Percentiles rank a stretch among this genome's conserved stretches.
Evolutionary conservation across 2,797 vertebrate genomes (phyloP).

Genomic region (Brachymystax lenok): DNA sequence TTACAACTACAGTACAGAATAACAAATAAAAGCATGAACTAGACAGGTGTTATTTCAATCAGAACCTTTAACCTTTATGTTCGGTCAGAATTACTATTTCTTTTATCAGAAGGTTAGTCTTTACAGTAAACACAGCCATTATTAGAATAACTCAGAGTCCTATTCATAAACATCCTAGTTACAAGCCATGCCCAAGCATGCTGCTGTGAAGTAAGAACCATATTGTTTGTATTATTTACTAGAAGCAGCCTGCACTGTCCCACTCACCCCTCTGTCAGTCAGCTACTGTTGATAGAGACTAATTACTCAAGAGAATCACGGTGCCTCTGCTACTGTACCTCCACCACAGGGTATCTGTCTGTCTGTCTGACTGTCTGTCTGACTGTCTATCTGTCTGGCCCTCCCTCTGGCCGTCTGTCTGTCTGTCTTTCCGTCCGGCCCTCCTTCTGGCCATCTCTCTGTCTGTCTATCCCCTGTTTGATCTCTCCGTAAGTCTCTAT

Average conservation of each 20-base stretch:
- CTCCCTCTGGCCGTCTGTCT: background rate
- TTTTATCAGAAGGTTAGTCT: background rate
- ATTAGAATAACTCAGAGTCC: constrained; percentile 3
- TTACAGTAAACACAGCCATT: constrained; percentile 1
- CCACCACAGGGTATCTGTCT: constrained; percentile 34
- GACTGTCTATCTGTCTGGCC: background rate
- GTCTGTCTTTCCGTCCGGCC: constrained; percentile 17
- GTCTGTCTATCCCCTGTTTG: constrained; percentile 28
- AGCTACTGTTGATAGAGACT: constrained; percentile 28
- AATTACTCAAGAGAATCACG: constrained; percentile 32
- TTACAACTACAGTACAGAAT: background rate
- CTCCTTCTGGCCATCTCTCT: background rate
- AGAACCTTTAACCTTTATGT: background rate
- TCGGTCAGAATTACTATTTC: background rate
- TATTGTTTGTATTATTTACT: background rate
- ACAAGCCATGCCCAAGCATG: background rate
- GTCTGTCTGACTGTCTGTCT: constrained; percentile 27
- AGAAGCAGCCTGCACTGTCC: background rate
- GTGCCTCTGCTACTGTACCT: constrained; percentile 40
- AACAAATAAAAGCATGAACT: background rate
- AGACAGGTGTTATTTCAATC: background rate
- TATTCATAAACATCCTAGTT: constrained; percentile 24
- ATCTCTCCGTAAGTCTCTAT: constrained; percentile 34
- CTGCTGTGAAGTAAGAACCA: background rate
- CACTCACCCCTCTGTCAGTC: constrained; percentile 14